Evolutionary conservation across 2,888 invertebrate species (phyloP).

Genomic region (Sussaba pulchella): DNA sequence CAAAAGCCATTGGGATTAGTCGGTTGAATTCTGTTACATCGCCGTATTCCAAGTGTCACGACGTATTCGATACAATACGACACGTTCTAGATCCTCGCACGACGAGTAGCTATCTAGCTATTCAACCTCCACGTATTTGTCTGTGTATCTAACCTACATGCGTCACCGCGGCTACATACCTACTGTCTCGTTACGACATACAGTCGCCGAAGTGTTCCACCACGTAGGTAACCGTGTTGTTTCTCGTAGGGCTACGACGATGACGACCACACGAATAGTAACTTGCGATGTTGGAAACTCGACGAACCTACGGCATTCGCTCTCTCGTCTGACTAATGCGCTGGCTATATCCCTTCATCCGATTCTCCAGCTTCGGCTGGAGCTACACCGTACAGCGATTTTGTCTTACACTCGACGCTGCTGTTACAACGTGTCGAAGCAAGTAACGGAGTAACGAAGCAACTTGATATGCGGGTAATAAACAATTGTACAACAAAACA

Average conservation of each 20-base stretch:
- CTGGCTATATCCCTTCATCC: constrained; percentile 20
- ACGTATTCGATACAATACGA: constrained; percentile 22
- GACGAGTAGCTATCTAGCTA: constrained; percentile 35
- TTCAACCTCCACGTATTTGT: constrained; percentile 54
- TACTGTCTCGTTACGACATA: constrained; percentile 33
- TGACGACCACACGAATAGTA: constrained; percentile 46
- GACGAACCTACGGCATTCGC: constrained; percentile 34
- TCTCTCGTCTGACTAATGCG: background rate
- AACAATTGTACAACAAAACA: background rate
- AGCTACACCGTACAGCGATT: constrained; percentile 12
- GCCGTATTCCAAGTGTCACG: constrained; percentile 21
- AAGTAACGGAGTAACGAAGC: background rate
- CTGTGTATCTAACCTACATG: constrained; percentile 66
- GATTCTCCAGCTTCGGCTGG: constrained; percentile 2
- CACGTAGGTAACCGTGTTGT: constrained; percentile 18
- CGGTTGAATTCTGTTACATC: constrained; percentile 25
- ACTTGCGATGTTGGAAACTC: constrained; percentile 52
- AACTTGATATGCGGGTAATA: background rate
- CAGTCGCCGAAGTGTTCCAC: constrained; percentile 30
- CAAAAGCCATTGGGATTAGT: constrained; percentile 16
- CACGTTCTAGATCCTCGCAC: constrained; percentile 53
- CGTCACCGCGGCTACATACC: constrained; percentile 61
- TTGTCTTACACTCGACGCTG: constrained; percentile 7
- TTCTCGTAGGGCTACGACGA: constrained; percentile 15
- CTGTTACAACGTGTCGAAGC: background rate